Evolutionary conservation across 2,113 vertebrate genomes (phyloP).

Genomic region (Hyperopisus bebe): DNA sequence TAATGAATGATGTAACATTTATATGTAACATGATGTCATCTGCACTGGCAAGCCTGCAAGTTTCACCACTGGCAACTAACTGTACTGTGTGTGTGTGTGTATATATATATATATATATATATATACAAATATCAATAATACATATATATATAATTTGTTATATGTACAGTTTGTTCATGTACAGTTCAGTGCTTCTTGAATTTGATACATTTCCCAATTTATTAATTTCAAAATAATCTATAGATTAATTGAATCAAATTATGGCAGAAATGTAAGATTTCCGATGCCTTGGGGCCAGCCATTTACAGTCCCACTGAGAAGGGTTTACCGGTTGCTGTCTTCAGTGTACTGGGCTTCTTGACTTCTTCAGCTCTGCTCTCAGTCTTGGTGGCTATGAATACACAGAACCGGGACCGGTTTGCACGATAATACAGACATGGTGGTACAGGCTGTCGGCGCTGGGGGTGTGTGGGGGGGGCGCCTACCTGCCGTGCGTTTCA

Average conservation of each 20-base stretch:
- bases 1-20: background rate
- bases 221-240: background rate
- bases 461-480: background rate
- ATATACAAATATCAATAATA: no score
- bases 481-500: constrained; percentile 58
- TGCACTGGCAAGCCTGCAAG: background rate
- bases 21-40: background rate
- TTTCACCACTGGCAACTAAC: background rate
- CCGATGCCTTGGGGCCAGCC: background rate
- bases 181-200: no score
- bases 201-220: background rate
- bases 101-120: no score
- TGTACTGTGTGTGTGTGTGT: no score
- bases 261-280: background rate
- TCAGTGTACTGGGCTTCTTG: constrained; percentile 66
- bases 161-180: no score
- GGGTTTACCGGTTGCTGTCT: constrained; percentile 64
- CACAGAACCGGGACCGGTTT: background rate
- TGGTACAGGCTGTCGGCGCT: background rate
- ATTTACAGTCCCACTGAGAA: background rate
- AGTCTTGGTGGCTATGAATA: constrained; percentile 63
- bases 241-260: background rate
- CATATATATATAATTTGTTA: no score
- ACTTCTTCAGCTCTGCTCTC: constrained; percentile 67
- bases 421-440: no score